Base-by-base conservation (phyloP, 2,888 invertebrate species). In the Microdon myrmicae region DNA sequence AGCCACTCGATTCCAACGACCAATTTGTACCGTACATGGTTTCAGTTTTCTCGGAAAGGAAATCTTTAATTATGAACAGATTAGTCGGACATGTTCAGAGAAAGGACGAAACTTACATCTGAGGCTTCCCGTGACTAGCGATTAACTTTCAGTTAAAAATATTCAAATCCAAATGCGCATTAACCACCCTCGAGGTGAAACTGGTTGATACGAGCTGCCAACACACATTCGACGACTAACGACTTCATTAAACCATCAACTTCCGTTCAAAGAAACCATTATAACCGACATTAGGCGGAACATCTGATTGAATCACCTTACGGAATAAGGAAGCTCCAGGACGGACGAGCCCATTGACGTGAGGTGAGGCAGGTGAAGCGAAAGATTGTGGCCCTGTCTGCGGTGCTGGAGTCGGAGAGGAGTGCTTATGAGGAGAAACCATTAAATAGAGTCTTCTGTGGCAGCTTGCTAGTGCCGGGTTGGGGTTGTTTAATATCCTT, bases 21-120 rank as follows among this genome's bases (percentile, higher is more conserved):
- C 64, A 64, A 64, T 64, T 64, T 64, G 64, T 64, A 64, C 28
- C 35, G 61, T 44, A 49, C 49, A 61, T 56, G 49, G 56, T 55
- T 61, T 61, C 56, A 17, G 29, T 29, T 44, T n/a, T 47, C 34
- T 23, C 32, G 35, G 47, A 31, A 49, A 64, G 70, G 72, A 71
- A 72, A 73, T 73, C 77, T 77, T 77, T 78, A 78, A 77, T 77
- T 78, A 77, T 78, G 78, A 75, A 70, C 73, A 73, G 77, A 77
- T 77, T 73, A 75, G 72, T 75, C 73, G 75, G 73, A 75, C 74
- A 74, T 70, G 75, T 13, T 26, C 7, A 20, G 10, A 2, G 2
- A 14, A 3, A 20, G 58, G 20, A 41, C 32, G 68, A 72, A 75
- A 76, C 76, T 74, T 75, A 72, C 75, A 75, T 75, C 77, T 75